These are phyloP conservation scores for Meloidogyne chitwoodi DNA, from an alignment of 1,140 invertebrate genomes.

Conservation along the genomic window DNA sequence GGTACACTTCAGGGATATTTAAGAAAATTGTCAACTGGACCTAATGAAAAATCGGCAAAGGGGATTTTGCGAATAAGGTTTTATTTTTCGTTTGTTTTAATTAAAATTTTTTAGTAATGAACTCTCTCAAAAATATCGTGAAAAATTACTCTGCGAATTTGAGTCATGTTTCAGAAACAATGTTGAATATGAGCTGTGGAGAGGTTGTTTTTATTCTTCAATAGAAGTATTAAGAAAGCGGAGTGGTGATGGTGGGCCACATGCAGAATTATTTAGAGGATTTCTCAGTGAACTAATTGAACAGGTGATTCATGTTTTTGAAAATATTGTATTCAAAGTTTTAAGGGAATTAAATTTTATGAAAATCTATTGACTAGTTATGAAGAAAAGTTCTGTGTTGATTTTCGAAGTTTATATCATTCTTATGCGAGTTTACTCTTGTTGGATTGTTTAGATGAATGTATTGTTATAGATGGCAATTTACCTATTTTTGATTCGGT, in stretches of 20 bases:
- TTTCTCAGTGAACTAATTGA: not conserved
- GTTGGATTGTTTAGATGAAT: not conserved
- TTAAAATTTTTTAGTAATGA: not conserved
- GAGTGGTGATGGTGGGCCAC: constrained; percentile 3
- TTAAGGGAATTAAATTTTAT: constrained; percentile 13
- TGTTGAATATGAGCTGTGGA: constrained; percentile 10
- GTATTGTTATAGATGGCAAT: not conserved
- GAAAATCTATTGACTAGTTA: constrained; percentile 2
- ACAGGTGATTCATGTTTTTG: not conserved
- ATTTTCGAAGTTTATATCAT: not conserved
- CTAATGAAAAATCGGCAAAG: not conserved
- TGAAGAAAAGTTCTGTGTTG: not conserved
- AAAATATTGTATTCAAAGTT: not conserved
- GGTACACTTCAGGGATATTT: not conserved
- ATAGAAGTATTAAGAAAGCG: constrained; percentile 3
- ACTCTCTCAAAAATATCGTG: not conserved
- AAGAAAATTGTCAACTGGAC: not conserved
- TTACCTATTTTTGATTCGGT: not conserved
- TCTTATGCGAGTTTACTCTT: not conserved
- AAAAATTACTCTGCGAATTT: not conserved
- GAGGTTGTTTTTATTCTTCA: constrained; percentile 7
- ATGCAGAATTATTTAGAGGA: not conserved
- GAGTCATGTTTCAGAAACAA: not conserved
- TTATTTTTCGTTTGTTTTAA: not conserved
- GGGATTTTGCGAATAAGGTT: constrained; percentile 3